Base-by-base conservation (phyloP, 2,888 invertebrate species). In the Cheilosia grossa region DNA sequence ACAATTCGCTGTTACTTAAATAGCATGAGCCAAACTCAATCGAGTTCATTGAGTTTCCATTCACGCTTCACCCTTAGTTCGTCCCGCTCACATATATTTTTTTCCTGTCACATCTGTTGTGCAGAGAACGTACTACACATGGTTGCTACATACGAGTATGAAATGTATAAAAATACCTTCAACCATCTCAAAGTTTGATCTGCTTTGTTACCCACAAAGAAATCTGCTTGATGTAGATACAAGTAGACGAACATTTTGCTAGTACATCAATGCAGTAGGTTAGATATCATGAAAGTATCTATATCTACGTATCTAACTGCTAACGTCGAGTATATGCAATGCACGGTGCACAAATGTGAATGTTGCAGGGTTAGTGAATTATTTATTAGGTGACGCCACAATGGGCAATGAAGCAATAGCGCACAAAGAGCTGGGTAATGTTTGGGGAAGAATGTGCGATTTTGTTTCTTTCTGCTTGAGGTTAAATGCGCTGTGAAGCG, bases 281-380 rank as follows among this genome's bases (percentile, higher is more conserved):
- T 17, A 19, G 53, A 59, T 33, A 33, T 53, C 53, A 59, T 59
- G 58, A 15, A n/a, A 17, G 42, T 37, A 37, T 10, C 47, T 47
- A 21, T 37, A 37, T 37, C 49, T 47, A 21, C 27, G 47, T 64
- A 40, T 30, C 53, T 44, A 73, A 37, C 53, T 63, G 6, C 30
- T 19, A 19, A 13, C 51, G 15, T 53, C 17, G 4, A 56, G n/a
- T 56, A 19, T 19, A 64, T 53, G 21, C 59, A 47, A 64, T 64
- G 30, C 59, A 54, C 24, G 47, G 17, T 24, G 49, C 51, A 61
- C 37, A 61, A 61, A 54, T 54, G 75, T 30, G 37, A 69, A 63
- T 54, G 40, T 70, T 78, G 77, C 77, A 78, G 69, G 69, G 77
- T 61, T 69, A 56, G 77, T 69, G 54, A 63, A 69, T 69, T 78